Conservation (phyloP, 2,797 vertebrate species). For the Pipistrellus kuhlii region DNA sequence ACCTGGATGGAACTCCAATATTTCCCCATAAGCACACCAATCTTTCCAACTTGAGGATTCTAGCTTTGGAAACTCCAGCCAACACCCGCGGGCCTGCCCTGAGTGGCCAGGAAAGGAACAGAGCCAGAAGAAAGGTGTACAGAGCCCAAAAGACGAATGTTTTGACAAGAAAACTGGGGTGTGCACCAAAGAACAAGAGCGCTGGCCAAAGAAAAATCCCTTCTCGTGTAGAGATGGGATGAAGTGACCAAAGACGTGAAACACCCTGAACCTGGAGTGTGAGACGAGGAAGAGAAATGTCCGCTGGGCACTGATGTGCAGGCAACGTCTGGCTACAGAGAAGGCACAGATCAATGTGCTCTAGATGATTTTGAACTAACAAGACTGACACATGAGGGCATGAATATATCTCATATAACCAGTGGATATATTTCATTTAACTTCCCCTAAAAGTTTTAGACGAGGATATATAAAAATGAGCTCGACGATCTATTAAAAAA, state of each 20-base stretch:
- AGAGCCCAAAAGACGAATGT: slow-evolving; percentile 28
- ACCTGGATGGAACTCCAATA: not conserved
- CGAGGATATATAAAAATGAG: not conserved
- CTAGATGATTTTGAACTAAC: not conserved
- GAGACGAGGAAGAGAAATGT: not conserved
- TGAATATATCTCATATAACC: not conserved
- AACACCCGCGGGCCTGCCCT: not conserved
- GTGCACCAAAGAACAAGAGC: not conserved
- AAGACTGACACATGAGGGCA: not conserved
- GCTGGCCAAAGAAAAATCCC: not conserved
- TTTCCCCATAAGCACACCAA: not conserved
- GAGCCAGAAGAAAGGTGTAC: not conserved
- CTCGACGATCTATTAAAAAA: not conserved
- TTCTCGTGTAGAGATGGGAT: accelerated
- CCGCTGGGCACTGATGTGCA: too few relatives aligned
- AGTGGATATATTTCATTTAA: not conserved
- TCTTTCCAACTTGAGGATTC: slow-evolving; percentile 15
- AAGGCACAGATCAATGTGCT: not conserved
- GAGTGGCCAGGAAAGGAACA: not conserved
- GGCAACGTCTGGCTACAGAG: not conserved
- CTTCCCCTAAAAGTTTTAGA: not conserved
- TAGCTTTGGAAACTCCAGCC: not conserved
- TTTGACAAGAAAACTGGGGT: not conserved
- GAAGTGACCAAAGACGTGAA: not conserved
- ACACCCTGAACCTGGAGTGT: not conserved